Evolutionary conservation across 2,113 vertebrate genomes (phyloP).

Genomic region (Erinaceus europaeus): DNA sequence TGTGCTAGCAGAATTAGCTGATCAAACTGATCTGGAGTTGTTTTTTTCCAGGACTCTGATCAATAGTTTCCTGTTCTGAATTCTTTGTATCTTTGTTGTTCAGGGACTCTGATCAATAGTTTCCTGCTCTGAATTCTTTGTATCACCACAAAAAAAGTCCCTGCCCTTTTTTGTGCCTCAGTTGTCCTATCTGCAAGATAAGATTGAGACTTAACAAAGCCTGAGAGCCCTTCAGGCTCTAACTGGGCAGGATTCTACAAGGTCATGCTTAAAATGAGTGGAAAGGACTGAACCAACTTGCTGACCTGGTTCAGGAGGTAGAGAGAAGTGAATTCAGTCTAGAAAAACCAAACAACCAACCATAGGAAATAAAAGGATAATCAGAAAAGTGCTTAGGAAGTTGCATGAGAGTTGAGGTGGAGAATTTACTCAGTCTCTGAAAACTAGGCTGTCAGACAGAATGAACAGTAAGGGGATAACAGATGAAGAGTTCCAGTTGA

Average conservation of each 20-base stretch:
- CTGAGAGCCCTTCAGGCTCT: background rate
- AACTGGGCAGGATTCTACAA: background rate
- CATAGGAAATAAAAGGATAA: background rate
- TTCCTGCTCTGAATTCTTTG: background rate
- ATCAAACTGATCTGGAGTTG: no score
- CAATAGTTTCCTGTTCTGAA: no score
- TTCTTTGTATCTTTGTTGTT: no score
- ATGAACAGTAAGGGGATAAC: no score
- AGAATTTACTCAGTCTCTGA: no score
- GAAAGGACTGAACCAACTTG: background rate
- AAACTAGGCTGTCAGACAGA: no score
- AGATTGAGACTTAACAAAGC: background rate
- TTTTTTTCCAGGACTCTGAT: no score
- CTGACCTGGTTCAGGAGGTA: background rate
- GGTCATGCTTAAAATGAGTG: background rate
- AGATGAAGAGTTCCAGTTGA: no score
- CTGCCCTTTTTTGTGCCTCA: background rate
- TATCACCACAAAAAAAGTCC: background rate
- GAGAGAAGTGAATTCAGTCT: background rate
- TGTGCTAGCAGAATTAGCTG: background rate
- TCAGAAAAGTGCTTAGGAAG: background rate
- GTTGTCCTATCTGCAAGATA: background rate
- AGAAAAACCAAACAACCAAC: conserved; percentile 18
- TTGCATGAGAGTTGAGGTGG: conserved; percentile 14
- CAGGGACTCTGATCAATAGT: background rate